Percentiles rank a stretch among this genome's conserved stretches.
Evolutionary conservation across 1,140 invertebrate genomes (phyloP).

Genomic region (Drosophila tsacasi): DNA sequence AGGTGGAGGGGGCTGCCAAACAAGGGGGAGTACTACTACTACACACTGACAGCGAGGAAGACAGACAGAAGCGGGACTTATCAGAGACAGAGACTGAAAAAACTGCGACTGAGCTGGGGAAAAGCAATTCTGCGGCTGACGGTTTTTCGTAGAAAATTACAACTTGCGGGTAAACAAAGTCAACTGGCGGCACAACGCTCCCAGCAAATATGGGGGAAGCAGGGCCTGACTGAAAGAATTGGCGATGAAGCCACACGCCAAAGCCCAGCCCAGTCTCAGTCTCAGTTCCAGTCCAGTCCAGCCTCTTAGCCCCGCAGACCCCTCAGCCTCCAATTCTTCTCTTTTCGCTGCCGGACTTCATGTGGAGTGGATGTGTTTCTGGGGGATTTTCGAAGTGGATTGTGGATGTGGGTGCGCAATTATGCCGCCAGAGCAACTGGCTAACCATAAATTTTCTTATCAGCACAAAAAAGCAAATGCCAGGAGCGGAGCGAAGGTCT

Average conservation of each 20-base stretch:
- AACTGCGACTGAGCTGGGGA: slow-evolving; percentile 40
- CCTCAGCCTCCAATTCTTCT: slow-evolving; percentile 8
- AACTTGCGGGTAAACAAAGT: slow-evolving; percentile 83
- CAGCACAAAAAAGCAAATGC: slow-evolving; percentile 33
- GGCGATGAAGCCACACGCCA: slow-evolving; percentile 73
- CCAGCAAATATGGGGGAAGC: neutral
- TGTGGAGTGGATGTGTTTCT: slow-evolving; percentile 37
- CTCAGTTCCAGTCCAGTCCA: neutral
- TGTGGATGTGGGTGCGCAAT: slow-evolving; percentile 76
- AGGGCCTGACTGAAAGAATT: slow-evolving; percentile 16
- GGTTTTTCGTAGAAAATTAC: slow-evolving; percentile 81
- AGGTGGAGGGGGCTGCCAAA: neutral
- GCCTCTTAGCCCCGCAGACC: neutral
- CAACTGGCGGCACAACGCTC: slow-evolving; percentile 55
- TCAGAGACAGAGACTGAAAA: slow-evolving; percentile 48
- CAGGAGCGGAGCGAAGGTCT: slow-evolving; percentile 52
- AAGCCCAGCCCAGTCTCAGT: slow-evolving; percentile 20
- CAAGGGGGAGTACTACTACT: neutral
- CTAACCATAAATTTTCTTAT: slow-evolving; percentile 82
- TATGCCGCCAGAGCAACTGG: slow-evolving; percentile 75
- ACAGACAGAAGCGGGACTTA: slow-evolving; percentile 79
- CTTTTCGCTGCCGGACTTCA: slow-evolving; percentile 36
- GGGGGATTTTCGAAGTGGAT: slow-evolving; percentile 9
- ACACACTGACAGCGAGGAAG: slow-evolving; percentile 17
- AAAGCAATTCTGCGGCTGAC: slow-evolving; percentile 80